Percentiles rank a stretch among this genome's conserved stretches.
Evolutionary conservation across 2,113 vertebrate species (phyloP).

Genomic region (Tonatia bakeri): DNA sequence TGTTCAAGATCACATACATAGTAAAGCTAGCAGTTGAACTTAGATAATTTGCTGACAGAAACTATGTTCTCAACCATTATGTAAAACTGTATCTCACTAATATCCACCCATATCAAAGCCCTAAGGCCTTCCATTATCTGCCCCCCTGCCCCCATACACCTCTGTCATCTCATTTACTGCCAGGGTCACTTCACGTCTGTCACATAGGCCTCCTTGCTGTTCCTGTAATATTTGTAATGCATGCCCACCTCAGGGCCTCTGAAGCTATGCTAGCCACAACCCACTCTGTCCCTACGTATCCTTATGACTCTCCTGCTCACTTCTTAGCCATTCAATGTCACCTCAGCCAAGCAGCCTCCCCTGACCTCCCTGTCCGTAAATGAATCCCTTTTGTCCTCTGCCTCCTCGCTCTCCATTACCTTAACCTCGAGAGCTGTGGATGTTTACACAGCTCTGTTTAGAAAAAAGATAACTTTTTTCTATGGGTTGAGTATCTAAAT

Average conservation of each 20-base stretch:
- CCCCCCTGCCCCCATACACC: fast-evolving
- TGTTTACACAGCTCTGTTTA: not conserved
- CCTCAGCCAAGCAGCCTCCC: not conserved
- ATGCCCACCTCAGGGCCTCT: not conserved
- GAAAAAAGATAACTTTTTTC: not conserved
- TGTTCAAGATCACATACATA: not conserved
- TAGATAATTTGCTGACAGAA: not conserved
- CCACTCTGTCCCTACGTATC: not conserved
- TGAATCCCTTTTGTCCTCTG: not conserved
- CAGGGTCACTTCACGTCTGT: not conserved
- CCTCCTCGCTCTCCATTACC: not conserved
- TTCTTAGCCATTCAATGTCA: not conserved
- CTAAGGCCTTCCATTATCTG: not conserved
- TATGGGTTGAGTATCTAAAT: not conserved
- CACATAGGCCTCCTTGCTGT: not conserved
- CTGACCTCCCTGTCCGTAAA: not conserved
- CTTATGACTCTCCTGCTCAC: not conserved
- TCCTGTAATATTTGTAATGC: not conserved
- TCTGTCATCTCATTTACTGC: not conserved
- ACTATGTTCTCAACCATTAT: not conserved
- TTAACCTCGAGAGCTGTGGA: not conserved
- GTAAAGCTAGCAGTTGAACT: not conserved
- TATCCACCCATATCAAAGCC: not conserved
- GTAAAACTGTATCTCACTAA: not conserved
- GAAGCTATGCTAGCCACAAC: not conserved